Evolutionary conservation across 2,888 invertebrate genomes (phyloP).

Genomic region (Aphrophora alni): DNA sequence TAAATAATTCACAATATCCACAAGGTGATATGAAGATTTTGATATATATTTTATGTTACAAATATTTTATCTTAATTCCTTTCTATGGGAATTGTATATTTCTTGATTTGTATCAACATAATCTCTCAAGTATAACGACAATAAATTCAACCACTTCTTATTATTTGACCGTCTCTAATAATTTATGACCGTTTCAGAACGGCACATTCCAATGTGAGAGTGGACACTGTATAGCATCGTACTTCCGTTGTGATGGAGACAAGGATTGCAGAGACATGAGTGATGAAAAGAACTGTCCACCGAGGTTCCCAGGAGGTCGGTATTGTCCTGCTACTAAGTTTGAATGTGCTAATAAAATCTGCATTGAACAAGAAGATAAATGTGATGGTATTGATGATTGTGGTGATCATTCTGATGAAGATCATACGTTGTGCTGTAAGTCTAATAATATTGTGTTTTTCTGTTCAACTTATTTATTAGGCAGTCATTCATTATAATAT

Average conservation of each 20-base stretch:
- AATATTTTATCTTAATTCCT: too few species aligned
- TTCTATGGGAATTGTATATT: too few species aligned
- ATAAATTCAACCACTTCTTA: too few species aligned
- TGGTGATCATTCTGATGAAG: slow-evolving; percentile 90
- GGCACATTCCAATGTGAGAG: slow-evolving; percentile 91
- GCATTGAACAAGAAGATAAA: slow-evolving; percentile 86
- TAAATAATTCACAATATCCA: too few species aligned
- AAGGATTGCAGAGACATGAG: slow-evolving; percentile 88
- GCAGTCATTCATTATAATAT: too few species aligned
- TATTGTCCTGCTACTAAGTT: slow-evolving; percentile 90
- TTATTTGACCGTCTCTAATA: too few species aligned
- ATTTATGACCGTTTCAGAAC: slow-evolving; percentile 64
- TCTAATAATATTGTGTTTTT: slow-evolving; percentile 41
- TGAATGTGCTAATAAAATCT: slow-evolving; percentile 87
- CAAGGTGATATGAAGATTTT: too few species aligned
- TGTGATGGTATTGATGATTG: slow-evolving; percentile 96
- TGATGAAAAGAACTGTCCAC: slow-evolving; percentile 88
- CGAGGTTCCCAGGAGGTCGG: slow-evolving; percentile 84
- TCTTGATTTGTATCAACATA: too few species aligned
- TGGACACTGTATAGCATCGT: slow-evolving; percentile 91
- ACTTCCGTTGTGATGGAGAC: slow-evolving; percentile 89
- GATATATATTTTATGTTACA: too few species aligned
- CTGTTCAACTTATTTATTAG: neutral
- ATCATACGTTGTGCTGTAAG: slow-evolving; percentile 72
- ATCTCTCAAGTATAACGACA: too few species aligned